phyloP scores from a whole-genome alignment of 2,888 invertebrate genomes.

The Tolmerus cingulatus region DNA sequence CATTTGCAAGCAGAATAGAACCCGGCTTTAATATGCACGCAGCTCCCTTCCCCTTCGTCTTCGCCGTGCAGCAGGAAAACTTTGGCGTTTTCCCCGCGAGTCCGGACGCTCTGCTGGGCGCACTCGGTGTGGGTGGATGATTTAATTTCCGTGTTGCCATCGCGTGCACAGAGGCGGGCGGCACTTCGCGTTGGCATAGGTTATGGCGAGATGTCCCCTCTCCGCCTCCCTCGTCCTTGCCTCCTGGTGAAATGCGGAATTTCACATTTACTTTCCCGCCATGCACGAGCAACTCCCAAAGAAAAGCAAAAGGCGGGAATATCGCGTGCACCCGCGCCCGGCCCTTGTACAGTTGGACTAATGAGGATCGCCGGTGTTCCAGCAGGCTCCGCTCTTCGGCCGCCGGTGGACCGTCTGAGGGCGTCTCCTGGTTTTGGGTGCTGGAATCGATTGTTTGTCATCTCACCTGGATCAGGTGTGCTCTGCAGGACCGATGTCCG shows the following conservation, averaged over 20 bases:
- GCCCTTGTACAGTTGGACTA: background rate
- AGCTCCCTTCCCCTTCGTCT: background rate
- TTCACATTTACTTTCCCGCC: conserved; percentile 15
- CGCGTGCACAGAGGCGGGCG: background rate
- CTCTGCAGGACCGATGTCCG: background rate
- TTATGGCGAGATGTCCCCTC: background rate
- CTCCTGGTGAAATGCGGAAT: conserved; percentile 4
- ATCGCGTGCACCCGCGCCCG: background rate
- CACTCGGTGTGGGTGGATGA: background rate
- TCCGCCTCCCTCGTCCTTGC: background rate
- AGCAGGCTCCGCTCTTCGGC: background rate
- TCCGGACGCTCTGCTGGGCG: background rate
- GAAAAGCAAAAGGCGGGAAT: background rate
- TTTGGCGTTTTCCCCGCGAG: background rate
- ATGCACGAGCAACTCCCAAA: conserved; percentile 14
- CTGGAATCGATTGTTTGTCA: background rate
- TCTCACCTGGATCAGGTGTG: background rate
- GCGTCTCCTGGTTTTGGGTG: background rate
- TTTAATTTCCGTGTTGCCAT: conserved; percentile 18
- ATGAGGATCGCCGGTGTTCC: background rate
- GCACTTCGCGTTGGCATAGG: conserved; percentile 14
- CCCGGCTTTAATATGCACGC: background rate
- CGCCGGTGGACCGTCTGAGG: background rate
- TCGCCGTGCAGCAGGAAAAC: background rate
- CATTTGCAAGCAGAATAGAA: background rate